Evolutionary conservation across 2,888 invertebrate genomes (phyloP).

Genomic region (Panopea generosa): DNA sequence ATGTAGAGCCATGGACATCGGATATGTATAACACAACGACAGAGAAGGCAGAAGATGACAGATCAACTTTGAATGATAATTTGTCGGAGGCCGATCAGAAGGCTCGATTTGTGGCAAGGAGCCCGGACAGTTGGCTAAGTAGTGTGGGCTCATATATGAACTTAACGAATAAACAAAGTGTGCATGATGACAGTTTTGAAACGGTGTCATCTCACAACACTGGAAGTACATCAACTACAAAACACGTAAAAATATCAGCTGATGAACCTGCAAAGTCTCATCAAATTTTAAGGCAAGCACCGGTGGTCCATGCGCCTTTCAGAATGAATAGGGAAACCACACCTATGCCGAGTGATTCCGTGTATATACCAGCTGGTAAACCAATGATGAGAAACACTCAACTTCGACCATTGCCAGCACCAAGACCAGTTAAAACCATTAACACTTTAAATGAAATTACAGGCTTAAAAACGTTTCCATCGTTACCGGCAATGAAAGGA

Average conservation of each 20-base stretch:
- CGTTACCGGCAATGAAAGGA: constrained; percentile 31
- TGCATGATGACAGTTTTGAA: constrained; percentile 45
- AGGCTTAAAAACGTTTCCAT: constrained; percentile 22
- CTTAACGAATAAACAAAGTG: constrained; percentile 8
- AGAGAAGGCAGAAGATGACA: constrained; percentile 25
- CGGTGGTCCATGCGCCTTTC: constrained; percentile 48
- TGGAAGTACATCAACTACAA: not conserved
- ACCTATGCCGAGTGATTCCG: constrained; percentile 11
- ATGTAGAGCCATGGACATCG: constrained; percentile 39
- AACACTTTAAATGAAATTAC: constrained; percentile 5
- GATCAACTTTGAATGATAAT: constrained; percentile 51
- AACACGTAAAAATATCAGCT: constrained; percentile 29
- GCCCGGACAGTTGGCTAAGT: constrained; percentile 62
- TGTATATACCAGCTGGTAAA: constrained; percentile 22
- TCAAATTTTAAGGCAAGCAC: constrained; percentile 42
- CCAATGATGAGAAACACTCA: constrained; percentile 55
- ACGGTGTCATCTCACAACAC: not conserved
- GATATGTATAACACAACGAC: constrained; percentile 44
- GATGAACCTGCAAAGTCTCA: constrained; percentile 37
- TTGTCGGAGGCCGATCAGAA: constrained; percentile 47
- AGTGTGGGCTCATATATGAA: constrained; percentile 47
- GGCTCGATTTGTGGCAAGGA: constrained; percentile 29
- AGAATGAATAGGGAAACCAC: constrained; percentile 25
- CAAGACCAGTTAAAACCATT: constrained; percentile 9
- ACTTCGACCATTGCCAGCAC: constrained; percentile 41